Conservation (phyloP, 2,888 invertebrate genomes). For the Thalpophila matura region DNA sequence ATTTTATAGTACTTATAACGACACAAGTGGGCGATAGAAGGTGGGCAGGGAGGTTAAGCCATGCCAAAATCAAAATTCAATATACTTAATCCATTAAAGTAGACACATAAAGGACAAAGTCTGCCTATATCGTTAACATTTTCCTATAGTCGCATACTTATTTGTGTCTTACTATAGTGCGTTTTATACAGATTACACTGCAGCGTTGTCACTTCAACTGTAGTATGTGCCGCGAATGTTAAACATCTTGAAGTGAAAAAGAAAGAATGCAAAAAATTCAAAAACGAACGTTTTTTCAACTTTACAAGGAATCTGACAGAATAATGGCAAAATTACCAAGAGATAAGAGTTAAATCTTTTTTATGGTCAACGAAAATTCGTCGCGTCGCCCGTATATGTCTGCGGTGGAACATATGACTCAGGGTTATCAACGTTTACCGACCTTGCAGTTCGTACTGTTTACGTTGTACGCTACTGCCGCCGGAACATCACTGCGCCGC, state of each 20-base stretch:
- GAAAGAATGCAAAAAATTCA: slow-evolving; percentile 7
- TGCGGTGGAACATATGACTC: slow-evolving; percentile 48
- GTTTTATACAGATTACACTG: slow-evolving; percentile 5
- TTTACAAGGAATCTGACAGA: slow-evolving; percentile 1
- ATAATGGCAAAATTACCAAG: not conserved
- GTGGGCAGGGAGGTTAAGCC: slow-evolving; percentile 9
- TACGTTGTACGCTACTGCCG: slow-evolving; percentile 49
- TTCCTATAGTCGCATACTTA: slow-evolving; percentile 4
- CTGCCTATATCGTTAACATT: slow-evolving; percentile 29
- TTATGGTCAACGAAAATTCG: slow-evolving; percentile 41
- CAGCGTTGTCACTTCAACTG: not conserved
- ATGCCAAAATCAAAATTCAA: slow-evolving; percentile 12
- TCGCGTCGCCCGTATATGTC: slow-evolving; percentile 38
- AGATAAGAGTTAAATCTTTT: slow-evolving; percentile 12
- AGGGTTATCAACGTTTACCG: slow-evolving; percentile 60
- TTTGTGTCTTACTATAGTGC: not conserved
- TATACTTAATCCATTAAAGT: slow-evolving; percentile 11
- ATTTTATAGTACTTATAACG: slow-evolving; percentile 5
- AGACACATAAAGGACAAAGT: slow-evolving; percentile 10
- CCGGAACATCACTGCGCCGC: slow-evolving; percentile 45
- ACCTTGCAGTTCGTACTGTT: slow-evolving; percentile 60
- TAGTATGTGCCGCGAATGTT: not conserved
- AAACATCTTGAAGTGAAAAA: slow-evolving; percentile 2
- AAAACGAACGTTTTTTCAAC: slow-evolving; percentile 7
- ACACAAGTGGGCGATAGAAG: slow-evolving; percentile 16